Evolutionary conservation across 2,113 vertebrate species (phyloP), one percentile per base, ranked within the genome.

Genomic region (Silurus asotus): DNA sequence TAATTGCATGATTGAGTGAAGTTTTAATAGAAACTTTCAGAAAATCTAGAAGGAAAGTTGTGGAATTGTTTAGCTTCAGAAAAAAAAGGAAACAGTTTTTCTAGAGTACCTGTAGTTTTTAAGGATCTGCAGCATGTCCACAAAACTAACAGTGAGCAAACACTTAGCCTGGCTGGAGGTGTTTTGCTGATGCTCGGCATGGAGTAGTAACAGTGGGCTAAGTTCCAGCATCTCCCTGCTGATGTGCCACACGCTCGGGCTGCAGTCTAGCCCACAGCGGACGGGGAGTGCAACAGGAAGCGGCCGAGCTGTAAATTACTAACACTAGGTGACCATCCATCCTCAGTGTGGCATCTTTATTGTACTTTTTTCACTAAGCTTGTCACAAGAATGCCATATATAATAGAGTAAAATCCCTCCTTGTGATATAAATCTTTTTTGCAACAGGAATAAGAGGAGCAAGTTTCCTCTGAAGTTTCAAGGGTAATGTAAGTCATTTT

Each of bases 271-370:
- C 82, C 87, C 86, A 87, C 90, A 92, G 87, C 79, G 65, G 86
- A 89, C 37, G 76, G 89, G 87, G 78, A 56, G 84, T 61, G 61
- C 53, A 87, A 61, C 90, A 92, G 92, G 93, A 92, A 93, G 91
- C 85, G 90, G 77, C 88, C 69, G 76, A 91, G 90, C 78, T 89
- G 89, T 94, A 93, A 93, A 94, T 94, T 92, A 93, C 82, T 69
- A 89, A 82, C 88, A 87, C 82, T 87, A 88, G 88, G 91, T 92
- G 91, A 91, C 90, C 87, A 91, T 92, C 91, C 90, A 92, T 93
- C 90, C 56, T 91, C 87, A 90, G 72, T 89, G 80, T 87, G 90
- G 86, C 88, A 81, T 92, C 93, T 93, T 94, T 94, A 94, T 93
- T 92, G 86, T 82, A 87, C 59, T 72, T 87, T 92, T 37, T 93